These are phyloP conservation scores for Eutrigla gurnardus DNA, from an alignment of 2,797 vertebrate genomes.

Conservation along the genomic window DNA sequence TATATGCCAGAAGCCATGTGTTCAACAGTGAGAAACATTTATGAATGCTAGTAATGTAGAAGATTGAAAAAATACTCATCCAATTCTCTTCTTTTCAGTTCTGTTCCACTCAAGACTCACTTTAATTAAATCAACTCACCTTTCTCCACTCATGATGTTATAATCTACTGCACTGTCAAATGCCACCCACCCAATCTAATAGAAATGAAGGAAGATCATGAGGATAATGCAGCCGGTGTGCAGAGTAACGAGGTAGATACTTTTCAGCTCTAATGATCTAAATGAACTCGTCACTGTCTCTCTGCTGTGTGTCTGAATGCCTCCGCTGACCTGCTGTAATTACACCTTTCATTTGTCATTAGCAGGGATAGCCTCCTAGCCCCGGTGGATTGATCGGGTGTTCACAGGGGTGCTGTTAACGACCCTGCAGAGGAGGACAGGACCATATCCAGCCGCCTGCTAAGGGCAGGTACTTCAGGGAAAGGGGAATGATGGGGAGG, in stretches of 20 bases:
- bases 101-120: constrained; percentile 29
- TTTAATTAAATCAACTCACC: constrained; percentile 70
- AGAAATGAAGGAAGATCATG: constrained; percentile 69
- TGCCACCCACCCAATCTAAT: constrained; percentile 58
- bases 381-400: constrained; percentile 69
- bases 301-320: constrained; percentile 60
- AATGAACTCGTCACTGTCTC: constrained; percentile 76
- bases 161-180: constrained; percentile 61
- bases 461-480: constrained; percentile 70
- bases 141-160: constrained; percentile 49
- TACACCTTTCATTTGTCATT: constrained; percentile 84
- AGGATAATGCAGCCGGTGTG: constrained; percentile 68
- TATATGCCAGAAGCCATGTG: not conserved
- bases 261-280: constrained; percentile 78
- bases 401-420: constrained; percentile 65
- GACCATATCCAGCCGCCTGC: constrained; percentile 48
- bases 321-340: constrained; percentile 78
- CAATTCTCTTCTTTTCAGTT: constrained; percentile 11
- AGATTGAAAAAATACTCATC: not conserved
- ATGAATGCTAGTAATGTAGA: constrained; percentile 3
- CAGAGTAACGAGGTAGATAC: constrained; percentile 70
- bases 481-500: constrained; percentile 54
- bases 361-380: constrained; percentile 69
- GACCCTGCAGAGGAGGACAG: constrained; percentile 62
- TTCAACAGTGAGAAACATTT: constrained; percentile 15